A percentile compares a stretch with the other conserved stretches of the same genome.
These are phyloP conservation scores for Heterodera schachtii DNA, from an alignment of 1,140 invertebrate species.

Conservation along the genomic window DNA sequence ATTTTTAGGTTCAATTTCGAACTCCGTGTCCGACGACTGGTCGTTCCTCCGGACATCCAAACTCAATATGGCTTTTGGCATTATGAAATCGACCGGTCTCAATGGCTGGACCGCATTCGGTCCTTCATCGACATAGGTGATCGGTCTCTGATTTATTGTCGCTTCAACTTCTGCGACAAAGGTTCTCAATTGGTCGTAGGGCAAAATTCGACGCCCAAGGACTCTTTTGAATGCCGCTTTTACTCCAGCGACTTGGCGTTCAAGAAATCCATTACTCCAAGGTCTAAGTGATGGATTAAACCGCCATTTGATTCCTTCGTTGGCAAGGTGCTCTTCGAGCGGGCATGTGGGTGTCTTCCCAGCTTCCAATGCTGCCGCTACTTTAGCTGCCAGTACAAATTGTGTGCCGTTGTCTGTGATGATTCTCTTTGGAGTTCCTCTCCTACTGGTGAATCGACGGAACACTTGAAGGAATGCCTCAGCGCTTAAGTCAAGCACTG, in stretches of 20 bases:
- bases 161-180: not conserved
- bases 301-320: constrained; percentile 1
- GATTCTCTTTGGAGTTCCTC: not conserved
- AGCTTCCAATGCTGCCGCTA: not conserved
- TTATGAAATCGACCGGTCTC: not conserved
- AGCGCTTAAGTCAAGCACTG: not conserved
- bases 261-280: not conserved
- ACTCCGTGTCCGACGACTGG: too few relatives aligned
- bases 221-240: constrained; percentile 6
- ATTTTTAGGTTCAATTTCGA: too few relatives aligned
- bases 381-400: not conserved
- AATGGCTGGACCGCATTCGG: not conserved
- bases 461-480: not conserved
- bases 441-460: not conserved
- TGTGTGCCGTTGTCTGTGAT: constrained; percentile 4
- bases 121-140: not conserved
- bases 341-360: too few relatives aligned
- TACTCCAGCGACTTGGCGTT: not conserved
- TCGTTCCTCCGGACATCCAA: too few relatives aligned
- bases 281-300: not conserved
- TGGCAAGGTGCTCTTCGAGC: not conserved
- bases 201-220: constrained; percentile 1
- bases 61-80: not conserved
- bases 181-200: not conserved
- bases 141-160: not conserved